Evolutionary conservation across 2,888 invertebrate species (phyloP), one percentile per base, ranked within the genome.

Genomic region (Coelopa pilipes): DNA sequence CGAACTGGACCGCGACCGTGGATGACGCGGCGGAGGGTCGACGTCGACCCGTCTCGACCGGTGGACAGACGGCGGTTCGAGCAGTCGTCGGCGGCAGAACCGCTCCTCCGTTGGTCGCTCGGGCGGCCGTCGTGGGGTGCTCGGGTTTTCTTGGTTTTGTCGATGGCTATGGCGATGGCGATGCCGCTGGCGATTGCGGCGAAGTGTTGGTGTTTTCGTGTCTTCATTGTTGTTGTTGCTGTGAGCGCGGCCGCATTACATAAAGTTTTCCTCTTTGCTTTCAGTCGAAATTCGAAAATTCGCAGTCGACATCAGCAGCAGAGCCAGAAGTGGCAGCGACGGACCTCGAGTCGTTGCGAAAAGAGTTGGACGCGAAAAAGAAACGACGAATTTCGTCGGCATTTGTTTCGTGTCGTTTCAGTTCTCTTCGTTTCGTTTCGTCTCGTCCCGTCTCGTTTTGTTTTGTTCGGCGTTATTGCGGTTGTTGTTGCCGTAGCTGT

Each of bases 401-500:
- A 57, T 59, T 34, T 24, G 34, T 69, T 69, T 59, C 59, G 19
- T 59, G 21, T 59, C 57, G 57, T 59, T 69, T n/a, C n/a, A n/a
- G n/a, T n/a, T 69, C 21, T 45, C 46, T 69, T 47, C 13, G 49
- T 50, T 5, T 19, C n/a, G n/a, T n/a, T n/a, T n/a, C n/a, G n/a
- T n/a, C n/a, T 11, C 49, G 13, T 66, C 12, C n/a, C 49, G 47
- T 19, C 46, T 55, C 1, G 12, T 69, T 17, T 68, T 68, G 55
- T 70, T 53, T 15, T 62, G 19, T 12, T 50, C 21, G 66, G 7
- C 12, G 45, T 34, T 34, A 19, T 13, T 59, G 70, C 34, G 34
- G 60, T 63, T 70, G 50, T 21, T 63, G 34, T 53, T 53, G 17
- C 45, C 63, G 13, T 60, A 21, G 19, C 57, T 63, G 70, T 47